phyloP scores from a whole-genome alignment of 2,797 vertebrate genomes.

The Sternarchorhynchus goeldii region DNA sequence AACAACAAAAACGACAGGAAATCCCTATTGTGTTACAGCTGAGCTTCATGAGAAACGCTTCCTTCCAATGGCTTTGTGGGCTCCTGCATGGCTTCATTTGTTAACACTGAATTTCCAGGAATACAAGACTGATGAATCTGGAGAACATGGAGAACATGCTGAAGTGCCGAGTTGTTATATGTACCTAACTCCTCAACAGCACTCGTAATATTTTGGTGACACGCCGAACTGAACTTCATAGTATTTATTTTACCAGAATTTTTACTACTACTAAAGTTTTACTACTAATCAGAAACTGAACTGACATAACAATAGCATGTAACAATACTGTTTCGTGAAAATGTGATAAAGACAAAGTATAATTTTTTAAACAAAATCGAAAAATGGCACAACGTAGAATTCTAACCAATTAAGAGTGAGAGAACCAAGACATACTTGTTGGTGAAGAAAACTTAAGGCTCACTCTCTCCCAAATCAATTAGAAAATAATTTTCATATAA shows the following conservation, averaged over 20 bases:
- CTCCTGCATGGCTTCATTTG: conserved; percentile 1
- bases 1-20: conserved; percentile 29
- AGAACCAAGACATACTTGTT: background rate
- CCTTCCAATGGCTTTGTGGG: conserved; percentile 37
- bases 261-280: too few species aligned
- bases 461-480: too few species aligned
- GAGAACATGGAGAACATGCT: background rate
- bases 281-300: too few species aligned
- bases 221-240: background rate
- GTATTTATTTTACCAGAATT: too few species aligned
- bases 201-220: background rate
- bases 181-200: background rate
- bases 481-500: background rate
- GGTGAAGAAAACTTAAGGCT: background rate
- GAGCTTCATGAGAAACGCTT: conserved; percentile 26
- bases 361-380: background rate
- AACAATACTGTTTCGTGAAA: background rate
- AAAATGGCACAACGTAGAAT: background rate
- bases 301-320: too few species aligned
- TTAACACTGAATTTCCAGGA: conserved; percentile 32
- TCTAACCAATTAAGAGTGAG: background rate
- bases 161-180: background rate
- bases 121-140: conserved; percentile 10
- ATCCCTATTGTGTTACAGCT: conserved; percentile 50
- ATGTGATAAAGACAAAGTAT: background rate